Evolutionary conservation across 2,888 invertebrate species (phyloP).

Genomic region (Melieria picta): DNA sequence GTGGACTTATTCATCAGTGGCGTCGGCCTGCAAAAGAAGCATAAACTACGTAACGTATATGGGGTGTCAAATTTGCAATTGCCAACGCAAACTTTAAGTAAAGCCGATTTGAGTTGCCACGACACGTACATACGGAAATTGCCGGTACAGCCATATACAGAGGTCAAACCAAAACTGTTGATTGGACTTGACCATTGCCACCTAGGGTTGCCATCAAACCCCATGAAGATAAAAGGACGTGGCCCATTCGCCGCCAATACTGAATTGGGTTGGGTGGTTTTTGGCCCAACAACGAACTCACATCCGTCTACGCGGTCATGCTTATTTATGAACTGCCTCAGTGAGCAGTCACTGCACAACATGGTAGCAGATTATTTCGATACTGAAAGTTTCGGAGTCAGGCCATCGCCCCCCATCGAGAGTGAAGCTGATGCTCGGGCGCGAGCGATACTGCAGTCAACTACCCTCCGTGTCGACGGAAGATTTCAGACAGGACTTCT

Average conservation of each 20-base stretch:
- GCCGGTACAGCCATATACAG: constrained; percentile 7
- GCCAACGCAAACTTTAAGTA: constrained; percentile 15
- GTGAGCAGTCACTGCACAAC: constrained; percentile 14
- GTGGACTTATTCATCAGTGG: constrained; percentile 11
- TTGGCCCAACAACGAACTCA: background rate
- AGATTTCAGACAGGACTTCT: constrained; percentile 36
- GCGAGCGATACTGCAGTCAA: constrained; percentile 11
- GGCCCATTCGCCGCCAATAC: constrained; percentile 27
- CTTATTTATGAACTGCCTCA: constrained; percentile 1
- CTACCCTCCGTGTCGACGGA: constrained; percentile 18
- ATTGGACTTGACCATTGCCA: constrained; percentile 12
- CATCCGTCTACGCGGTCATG: background rate
- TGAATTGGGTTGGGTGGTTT: constrained; percentile 5
- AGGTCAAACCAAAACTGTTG: background rate
- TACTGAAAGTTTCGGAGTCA: constrained; percentile 28
- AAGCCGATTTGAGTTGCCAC: background rate
- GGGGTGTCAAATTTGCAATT: constrained; percentile 12
- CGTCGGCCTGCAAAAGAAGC: background rate
- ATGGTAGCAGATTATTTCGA: constrained; percentile 31
- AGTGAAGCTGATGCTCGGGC: constrained; percentile 20
- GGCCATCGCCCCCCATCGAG: constrained; percentile 14
- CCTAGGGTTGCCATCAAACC: constrained; percentile 28
- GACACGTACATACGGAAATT: background rate
- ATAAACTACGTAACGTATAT: constrained; percentile 5
- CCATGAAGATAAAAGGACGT: background rate